Evolutionary conservation across 1,140 invertebrate genomes (phyloP), one percentile per base, ranked within the genome.

Genomic region (Rhagoletis pomonella): DNA sequence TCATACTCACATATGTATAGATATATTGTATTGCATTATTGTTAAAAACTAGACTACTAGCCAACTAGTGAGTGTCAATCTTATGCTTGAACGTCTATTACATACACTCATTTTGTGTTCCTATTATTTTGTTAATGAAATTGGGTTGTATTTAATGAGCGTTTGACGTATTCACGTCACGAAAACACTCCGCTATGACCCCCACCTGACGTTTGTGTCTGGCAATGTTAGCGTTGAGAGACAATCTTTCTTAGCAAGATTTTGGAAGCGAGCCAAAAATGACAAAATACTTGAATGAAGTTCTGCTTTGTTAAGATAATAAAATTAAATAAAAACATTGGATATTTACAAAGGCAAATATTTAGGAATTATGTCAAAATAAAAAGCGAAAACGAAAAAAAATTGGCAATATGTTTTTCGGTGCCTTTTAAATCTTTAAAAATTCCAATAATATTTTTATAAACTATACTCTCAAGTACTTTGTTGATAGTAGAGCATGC

Each of bases 81-180:
- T 65, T 9, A n/a, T 39, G 5, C 64, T 9, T 29, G 29, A 29
- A 6, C 17, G 17, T 65, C 14, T 14, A 65, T 19, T 19, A 19
- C 17, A 19, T 65, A 19, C 17, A 19, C 17, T 14, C 64, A 65
- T 65, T 65, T 65, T 9, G 64, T 55, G 50, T 55, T 55, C 14
- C 3, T 3, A 73, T 39, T 47, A 73, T 73, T 73, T 73, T 14
- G 60, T 62, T 62, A 62, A 62, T 62, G 7, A 9, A 62, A 62
- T 19, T 47, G 67, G 14, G 67, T 42, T 9, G 73, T 6, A 55
- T 81, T n/a, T 47, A 81, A 81, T 47, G 7, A 81, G 73, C 42
- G 73, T 50, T 47, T 81, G 73, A 81, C 73, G n/a, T 81, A 81
- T 47, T 67, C 6, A 67, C 64, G 64, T 67, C 64, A 67, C 64